Conservation (phyloP, 1,140 invertebrate genomes). For the Helicoverpa armigera region DNA sequence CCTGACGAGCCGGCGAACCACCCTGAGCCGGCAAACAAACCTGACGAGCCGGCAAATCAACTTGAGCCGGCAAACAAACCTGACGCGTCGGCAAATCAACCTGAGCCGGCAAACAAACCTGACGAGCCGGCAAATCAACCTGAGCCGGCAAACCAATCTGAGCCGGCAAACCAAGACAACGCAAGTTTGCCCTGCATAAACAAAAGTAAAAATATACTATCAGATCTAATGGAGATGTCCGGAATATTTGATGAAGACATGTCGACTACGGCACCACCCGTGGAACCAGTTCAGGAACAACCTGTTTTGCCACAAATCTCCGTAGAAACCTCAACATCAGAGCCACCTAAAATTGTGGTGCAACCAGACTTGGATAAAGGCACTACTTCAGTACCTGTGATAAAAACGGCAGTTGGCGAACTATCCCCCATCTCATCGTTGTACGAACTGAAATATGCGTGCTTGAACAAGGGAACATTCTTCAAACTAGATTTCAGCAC, state of each 20-base stretch:
- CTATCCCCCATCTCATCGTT: conserved; percentile 66
- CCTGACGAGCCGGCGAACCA: no score
- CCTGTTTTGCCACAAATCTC: conserved; percentile 42
- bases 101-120: no score
- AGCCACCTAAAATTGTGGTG: background rate
- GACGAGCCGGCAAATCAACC: no score
- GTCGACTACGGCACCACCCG: background rate
- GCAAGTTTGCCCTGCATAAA: background rate
- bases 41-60: no score
- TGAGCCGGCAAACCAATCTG: no score
- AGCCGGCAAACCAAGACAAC: background rate
- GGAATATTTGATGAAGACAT: conserved; percentile 76
- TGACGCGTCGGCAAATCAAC: no score
- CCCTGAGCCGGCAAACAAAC: no score
- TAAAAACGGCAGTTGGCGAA: background rate
- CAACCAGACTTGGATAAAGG: background rate
- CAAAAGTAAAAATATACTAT: conserved; percentile 70
- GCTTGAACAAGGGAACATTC: conserved; percentile 62
- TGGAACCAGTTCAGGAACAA: background rate
- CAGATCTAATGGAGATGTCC: conserved; percentile 84
- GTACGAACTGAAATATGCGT: conserved; percentile 68
- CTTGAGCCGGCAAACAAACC: no score
- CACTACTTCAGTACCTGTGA: background rate
- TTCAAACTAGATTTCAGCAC: conserved; percentile 70
- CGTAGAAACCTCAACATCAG: background rate